Conservation (phyloP, 1,140 invertebrate genomes). For the Drosophila pandora region DNA sequence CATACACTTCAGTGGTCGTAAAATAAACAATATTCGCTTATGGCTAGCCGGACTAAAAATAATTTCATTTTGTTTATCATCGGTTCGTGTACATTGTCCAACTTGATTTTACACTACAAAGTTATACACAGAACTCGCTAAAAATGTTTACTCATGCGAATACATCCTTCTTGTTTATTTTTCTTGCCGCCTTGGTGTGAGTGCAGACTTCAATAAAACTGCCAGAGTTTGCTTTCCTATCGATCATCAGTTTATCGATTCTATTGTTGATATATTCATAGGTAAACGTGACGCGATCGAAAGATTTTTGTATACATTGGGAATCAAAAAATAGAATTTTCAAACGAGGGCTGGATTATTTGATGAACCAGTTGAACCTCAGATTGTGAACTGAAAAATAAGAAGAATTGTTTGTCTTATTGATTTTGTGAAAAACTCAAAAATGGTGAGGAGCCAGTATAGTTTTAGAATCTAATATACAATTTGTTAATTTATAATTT, state of each 20-base stretch:
- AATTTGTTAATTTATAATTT: too few species aligned
- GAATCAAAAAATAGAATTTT: constrained; percentile 16
- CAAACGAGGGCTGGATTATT: constrained; percentile 24
- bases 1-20: constrained; percentile 70
- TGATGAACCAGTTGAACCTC: background rate
- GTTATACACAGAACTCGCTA: constrained; percentile 24
- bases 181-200: constrained; percentile 13
- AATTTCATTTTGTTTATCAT: constrained; percentile 67
- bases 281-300: constrained; percentile 18
- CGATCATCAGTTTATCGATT: constrained; percentile 56
- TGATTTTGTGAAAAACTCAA: background rate
- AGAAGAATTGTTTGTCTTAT: background rate
- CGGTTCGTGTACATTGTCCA: constrained; percentile 59
- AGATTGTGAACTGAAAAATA: background rate
- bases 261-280: constrained; percentile 23
- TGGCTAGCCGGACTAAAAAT: constrained; percentile 54
- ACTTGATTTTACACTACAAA: constrained; percentile 60
- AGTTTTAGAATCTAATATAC: too few species aligned
- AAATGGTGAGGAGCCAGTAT: too few species aligned
- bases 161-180: constrained; percentile 30
- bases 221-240: constrained; percentile 55
- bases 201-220: constrained; percentile 51
- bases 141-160: constrained; percentile 57
- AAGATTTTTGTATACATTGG: constrained; percentile 24
- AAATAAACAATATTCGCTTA: constrained; percentile 65